Evolutionary conservation across 2,113 vertebrate genomes (phyloP).

Genomic region (Apaloderma vittatum): DNA sequence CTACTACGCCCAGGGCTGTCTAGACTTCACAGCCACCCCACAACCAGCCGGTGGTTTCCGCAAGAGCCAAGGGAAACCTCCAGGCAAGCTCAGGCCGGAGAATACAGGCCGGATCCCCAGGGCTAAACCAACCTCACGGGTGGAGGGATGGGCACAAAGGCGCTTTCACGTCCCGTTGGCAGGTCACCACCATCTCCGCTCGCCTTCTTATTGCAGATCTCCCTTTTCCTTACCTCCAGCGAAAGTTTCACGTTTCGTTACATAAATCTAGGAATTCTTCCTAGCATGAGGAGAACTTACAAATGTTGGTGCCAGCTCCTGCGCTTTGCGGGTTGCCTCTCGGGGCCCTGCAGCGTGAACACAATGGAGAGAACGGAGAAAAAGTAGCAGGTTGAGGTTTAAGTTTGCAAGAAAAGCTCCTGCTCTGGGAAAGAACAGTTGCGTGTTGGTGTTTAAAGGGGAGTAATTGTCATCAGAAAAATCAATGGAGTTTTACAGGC

Average conservation of each 20-base stretch:
- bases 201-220: neutral
- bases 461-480: neutral
- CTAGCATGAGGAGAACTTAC: neutral
- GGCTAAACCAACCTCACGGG: neutral
- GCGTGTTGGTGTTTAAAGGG: neutral
- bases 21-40: neutral
- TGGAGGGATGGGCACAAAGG: neutral
- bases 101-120: neutral
- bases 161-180: neutral
- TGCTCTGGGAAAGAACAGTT: neutral
- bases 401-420: neutral
- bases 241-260: neutral
- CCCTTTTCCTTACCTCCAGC: neutral
- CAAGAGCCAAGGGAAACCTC: neutral
- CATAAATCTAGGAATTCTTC: neutral
- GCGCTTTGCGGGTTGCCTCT: neutral
- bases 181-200: neutral
- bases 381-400: neutral
- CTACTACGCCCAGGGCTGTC: rapidly evolving
- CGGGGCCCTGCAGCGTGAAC: neutral
- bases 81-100: neutral
- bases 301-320: neutral
- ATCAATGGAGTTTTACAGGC: neutral
- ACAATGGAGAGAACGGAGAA: too few species aligned
- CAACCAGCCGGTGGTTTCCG: rapidly evolving